A percentile compares a stretch with the other conserved stretches of the same genome.
These are phyloP conservation scores for Aleiodes testaceus DNA, from an alignment of 2,888 invertebrate species.

Conservation along the genomic window DNA sequence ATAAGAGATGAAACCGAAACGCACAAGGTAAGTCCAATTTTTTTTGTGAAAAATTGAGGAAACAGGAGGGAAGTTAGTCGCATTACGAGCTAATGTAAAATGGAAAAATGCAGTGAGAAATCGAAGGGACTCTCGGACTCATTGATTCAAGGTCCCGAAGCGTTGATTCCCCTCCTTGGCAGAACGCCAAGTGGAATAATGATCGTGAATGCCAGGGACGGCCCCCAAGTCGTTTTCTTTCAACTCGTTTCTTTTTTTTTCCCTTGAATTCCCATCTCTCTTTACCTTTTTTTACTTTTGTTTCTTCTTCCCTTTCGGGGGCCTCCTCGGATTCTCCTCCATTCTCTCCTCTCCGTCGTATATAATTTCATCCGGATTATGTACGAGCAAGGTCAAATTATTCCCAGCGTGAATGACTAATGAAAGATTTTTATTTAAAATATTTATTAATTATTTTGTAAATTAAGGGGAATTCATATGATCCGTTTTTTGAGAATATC, in stretches of 20 bases:
- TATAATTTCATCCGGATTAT: conserved; percentile 52
- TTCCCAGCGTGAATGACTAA: conserved; percentile 43
- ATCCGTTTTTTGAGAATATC: no score
- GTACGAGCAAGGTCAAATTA: conserved; percentile 35
- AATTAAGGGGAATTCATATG: no score
- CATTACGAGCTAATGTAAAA: no score
- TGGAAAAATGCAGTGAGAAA: not conserved
- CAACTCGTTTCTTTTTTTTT: conserved; percentile 45
- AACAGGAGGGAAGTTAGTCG: no score
- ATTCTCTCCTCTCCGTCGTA: conserved; percentile 43
- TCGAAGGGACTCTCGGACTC: not conserved
- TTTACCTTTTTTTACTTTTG: conserved; percentile 26
- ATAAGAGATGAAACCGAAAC: conserved; percentile 50
- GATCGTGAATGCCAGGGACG: conserved; percentile 61
- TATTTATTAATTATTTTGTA: no score
- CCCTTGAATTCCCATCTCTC: conserved; percentile 42
- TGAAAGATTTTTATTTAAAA: no score
- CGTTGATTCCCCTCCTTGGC: conserved; percentile 31
- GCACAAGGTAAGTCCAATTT: conserved; percentile 62
- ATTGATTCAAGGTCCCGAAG: conserved; percentile 33
- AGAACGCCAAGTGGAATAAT: conserved; percentile 57
- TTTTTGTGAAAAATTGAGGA: no score
- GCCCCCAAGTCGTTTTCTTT: conserved; percentile 54
- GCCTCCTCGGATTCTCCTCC: conserved; percentile 37
- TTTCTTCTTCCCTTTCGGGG: conserved; percentile 44